Conservation (phyloP, 2,797 vertebrate species). For the Nyctibius grandis region DNA sequence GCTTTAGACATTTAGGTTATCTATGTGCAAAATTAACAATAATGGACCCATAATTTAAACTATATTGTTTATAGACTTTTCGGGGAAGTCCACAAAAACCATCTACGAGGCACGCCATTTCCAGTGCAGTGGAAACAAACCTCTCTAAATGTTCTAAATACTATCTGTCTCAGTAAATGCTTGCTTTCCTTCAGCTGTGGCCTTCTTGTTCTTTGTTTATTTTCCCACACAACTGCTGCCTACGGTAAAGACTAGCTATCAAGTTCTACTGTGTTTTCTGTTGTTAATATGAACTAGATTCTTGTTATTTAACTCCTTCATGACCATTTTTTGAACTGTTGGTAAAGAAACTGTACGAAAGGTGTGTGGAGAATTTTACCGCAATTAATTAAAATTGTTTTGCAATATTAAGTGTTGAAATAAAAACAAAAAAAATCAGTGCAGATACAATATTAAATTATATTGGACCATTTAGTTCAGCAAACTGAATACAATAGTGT, state of each 20-base stretch:
- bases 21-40: slow-evolving; percentile 20
- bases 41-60: neutral
- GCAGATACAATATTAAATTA: neutral
- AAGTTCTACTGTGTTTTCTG: neutral
- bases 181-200: neutral
- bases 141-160: neutral
- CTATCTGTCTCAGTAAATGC: neutral
- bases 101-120: neutral
- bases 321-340: neutral
- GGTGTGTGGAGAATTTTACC: neutral
- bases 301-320: neutral
- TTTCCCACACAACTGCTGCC: neutral
- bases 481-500: neutral
- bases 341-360: neutral
- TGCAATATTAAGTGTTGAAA: neutral
- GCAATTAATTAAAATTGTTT: neutral
- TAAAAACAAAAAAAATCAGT: neutral
- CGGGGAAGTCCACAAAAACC: neutral
- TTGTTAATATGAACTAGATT: neutral
- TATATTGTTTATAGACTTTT: neutral
- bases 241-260: neutral
- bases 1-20: neutral
- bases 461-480: neutral
- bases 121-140: neutral
- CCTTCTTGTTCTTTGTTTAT: neutral